Evolutionary conservation across 2,113 vertebrate genomes (phyloP), one percentile per base, ranked within the genome.

Genomic region (Eublepharis macularius): DNA sequence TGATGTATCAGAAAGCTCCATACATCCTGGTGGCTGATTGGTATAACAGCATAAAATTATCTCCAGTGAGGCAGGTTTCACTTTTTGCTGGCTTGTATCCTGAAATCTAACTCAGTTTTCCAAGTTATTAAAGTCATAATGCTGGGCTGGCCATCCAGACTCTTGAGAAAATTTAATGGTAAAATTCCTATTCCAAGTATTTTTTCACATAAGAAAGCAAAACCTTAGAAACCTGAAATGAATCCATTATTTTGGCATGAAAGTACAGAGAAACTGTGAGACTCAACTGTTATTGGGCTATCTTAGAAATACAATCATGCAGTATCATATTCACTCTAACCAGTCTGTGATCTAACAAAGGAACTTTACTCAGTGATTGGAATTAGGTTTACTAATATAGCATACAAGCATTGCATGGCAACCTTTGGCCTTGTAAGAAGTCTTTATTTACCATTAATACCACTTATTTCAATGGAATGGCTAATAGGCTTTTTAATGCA

Each of bases 111-210:
- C 80, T 83, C 81, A 81, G 21, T 76, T 47, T 89, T 83, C 84
- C 74, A n/a, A 4, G 83, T 78, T 82, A 84, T 83, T 79, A 86
- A 0, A 75, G 86, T 85, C 34, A 13, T 63, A 82, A 79, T 1
- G 4, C 76, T 14, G 32, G 76, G 85, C 82, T 81, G 88, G 91
- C 83, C 57, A 68, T 78, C 86, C 74, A 76, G 92, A 86, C 94
- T 95, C 91, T 90, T 91, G 85, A 88, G 86, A 86, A 92, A 92
- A 94, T 92, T 94, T 92, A 88, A 92, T 93, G 91, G 80, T 92
- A 84, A 93, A 94, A 86, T 85, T 82, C 86, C 89, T 86, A 90
- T 81, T 68, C 36, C 72, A 76, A 92, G 81, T 10, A 41, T 84
- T 95, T 94, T 93, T 88, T 70, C 57, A 89, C 85, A 92, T 86